Evolutionary conservation across 2,797 vertebrate genomes (phyloP).

Genomic region (Carapus acus): DNA sequence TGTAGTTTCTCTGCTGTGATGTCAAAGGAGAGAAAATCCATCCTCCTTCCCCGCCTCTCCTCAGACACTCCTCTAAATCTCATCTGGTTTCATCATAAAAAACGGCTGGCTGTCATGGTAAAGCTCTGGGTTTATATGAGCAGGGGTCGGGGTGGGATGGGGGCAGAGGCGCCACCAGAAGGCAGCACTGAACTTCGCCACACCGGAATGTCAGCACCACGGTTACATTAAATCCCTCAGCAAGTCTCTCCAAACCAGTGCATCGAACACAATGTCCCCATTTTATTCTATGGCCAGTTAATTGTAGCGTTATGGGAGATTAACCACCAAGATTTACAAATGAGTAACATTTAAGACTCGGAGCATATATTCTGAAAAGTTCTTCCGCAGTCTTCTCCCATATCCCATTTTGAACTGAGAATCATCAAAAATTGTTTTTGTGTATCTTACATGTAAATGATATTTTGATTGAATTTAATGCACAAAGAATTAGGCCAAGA

Average conservation of each 20-base stretch:
- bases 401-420: no score
- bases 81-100: constrained; percentile 63
- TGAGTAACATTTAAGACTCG: no score
- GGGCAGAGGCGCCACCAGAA: constrained; percentile 48
- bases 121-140: constrained; percentile 55
- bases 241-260: not conserved
- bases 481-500: no score
- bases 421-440: no score
- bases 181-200: constrained; percentile 20
- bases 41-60: constrained; percentile 48
- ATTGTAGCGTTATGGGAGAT: no score
- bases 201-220: constrained; percentile 19
- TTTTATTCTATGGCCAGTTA: no score
- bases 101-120: constrained; percentile 53
- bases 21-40: constrained; percentile 44
- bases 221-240: constrained; percentile 17
- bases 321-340: no score
- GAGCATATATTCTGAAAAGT: no score
- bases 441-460: no score
- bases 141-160: constrained; percentile 38
- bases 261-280: no score
- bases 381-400: no score
- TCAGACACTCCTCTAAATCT: constrained; percentile 64
- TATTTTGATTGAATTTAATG: no score
- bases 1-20: constrained; percentile 41